Evolutionary conservation across 2,888 invertebrate genomes (phyloP).

Genomic region (Tiliacea aurago): DNA sequence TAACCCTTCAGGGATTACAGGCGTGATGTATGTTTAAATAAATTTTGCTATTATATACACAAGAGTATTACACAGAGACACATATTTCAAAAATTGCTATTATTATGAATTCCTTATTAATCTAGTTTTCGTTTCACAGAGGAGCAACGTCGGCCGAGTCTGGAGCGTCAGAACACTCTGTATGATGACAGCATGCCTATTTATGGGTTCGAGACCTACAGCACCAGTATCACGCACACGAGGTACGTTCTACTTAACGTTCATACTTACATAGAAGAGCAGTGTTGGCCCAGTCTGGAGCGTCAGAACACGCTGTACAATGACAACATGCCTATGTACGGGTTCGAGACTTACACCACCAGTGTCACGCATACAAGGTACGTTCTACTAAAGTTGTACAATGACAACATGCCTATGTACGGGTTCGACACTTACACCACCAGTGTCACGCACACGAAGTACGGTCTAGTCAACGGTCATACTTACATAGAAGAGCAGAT

Average conservation of each 20-base stretch:
- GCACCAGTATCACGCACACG: slow-evolving; percentile 80
- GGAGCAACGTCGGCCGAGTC: slow-evolving; percentile 92
- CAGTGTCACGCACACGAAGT: slow-evolving; percentile 85
- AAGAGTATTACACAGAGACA: too few relatives aligned
- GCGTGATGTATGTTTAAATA: too few relatives aligned
- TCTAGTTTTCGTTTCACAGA: slow-evolving; percentile 72
- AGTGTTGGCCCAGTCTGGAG: slow-evolving; percentile 94
- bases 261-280: slow-evolving; percentile 80
- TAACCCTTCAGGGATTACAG: too few relatives aligned
- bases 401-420: slow-evolving; percentile 90
- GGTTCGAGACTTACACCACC: slow-evolving; percentile 84
- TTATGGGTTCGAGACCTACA: slow-evolving; percentile 87
- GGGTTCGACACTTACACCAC: slow-evolving; percentile 86
- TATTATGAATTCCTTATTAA: too few relatives aligned
- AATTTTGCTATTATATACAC: too few relatives aligned
- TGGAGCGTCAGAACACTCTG: slow-evolving; percentile 95
- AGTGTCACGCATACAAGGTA: slow-evolving; percentile 85
- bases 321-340: slow-evolving; percentile 89
- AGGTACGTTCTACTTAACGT: slow-evolving; percentile 71
- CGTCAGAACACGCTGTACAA: slow-evolving; percentile 95
- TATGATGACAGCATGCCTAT: slow-evolving; percentile 92
- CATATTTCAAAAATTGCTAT: too few relatives aligned
- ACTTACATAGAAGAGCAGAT: slow-evolving; percentile 86
- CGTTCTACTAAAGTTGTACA: slow-evolving; percentile 88
- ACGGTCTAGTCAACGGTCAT: slow-evolving; percentile 20